Percentiles rank a stretch among this genome's conserved stretches.
Conservation (phyloP, 2,797 vertebrate species). For the Alcedo atthis region DNA sequence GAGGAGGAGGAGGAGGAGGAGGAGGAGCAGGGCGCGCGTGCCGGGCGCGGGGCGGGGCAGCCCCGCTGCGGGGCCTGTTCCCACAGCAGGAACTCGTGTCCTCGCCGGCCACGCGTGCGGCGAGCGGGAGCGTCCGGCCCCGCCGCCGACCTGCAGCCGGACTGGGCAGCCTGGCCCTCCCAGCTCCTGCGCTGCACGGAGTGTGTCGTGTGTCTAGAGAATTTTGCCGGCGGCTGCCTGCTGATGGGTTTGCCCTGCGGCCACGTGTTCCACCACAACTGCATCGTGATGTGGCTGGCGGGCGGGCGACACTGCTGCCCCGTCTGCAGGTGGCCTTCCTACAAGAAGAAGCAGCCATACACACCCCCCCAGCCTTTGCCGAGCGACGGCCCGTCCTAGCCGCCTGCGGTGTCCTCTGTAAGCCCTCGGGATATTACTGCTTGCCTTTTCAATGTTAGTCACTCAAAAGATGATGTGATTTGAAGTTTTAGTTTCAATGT, state of each 20-base stretch:
- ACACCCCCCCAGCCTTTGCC: slow-evolving; percentile 68
- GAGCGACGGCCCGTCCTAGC: slow-evolving; percentile 69
- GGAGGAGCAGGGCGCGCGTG: too few relatives aligned
- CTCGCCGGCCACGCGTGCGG: not conserved
- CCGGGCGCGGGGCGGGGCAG: too few relatives aligned
- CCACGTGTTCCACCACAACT: slow-evolving; percentile 96
- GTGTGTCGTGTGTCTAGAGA: slow-evolving; percentile 96
- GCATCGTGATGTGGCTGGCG: slow-evolving; percentile 93
- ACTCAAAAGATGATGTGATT: slow-evolving; percentile 80
- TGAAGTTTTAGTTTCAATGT: slow-evolving; percentile 83
- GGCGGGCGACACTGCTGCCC: slow-evolving; percentile 94
- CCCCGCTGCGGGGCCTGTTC: not conserved
- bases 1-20: too few relatives aligned
- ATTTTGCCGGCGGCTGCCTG: slow-evolving; percentile 87
- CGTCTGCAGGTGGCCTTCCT: slow-evolving; percentile 95
- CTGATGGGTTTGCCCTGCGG: slow-evolving; percentile 94
- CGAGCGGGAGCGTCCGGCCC: slow-evolving; percentile 6
- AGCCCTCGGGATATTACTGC: slow-evolving; percentile 80
- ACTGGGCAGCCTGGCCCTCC: slow-evolving; percentile 88
- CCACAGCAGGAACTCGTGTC: slow-evolving; percentile 51
- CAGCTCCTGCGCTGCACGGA: slow-evolving; percentile 90
- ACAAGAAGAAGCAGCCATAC: slow-evolving; percentile 89
- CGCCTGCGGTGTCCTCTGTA: slow-evolving; percentile 65
- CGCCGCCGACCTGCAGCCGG: slow-evolving; percentile 72
- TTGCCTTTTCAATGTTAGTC: slow-evolving; percentile 87